Evolutionary conservation across 1,140 invertebrate species (phyloP).

Genomic region (Heliconius hewitsoni): DNA sequence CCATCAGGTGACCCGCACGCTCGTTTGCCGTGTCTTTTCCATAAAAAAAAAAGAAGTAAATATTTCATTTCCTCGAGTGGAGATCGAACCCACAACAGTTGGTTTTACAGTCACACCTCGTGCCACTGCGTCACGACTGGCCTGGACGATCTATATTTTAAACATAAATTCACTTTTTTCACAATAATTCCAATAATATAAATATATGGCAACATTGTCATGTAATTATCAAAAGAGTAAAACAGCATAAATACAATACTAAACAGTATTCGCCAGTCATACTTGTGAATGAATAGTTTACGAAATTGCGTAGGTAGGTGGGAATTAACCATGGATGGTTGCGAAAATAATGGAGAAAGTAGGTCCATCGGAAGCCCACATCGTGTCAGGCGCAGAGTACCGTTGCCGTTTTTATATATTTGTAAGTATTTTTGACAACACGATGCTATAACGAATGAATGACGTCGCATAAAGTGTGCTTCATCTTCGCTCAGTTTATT

Average conservation of each 20-base stretch:
- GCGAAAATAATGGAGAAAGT: conserved; percentile 36
- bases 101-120: too few species aligned
- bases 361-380: conserved; percentile 32
- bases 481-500: neutral
- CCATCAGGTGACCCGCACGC: too few species aligned
- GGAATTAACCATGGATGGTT: conserved; percentile 31
- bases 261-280: conserved; percentile 1
- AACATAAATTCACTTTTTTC: too few species aligned
- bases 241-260: neutral
- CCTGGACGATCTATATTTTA: neutral
- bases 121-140: too few species aligned
- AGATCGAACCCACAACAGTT: too few species aligned
- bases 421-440: conserved; percentile 13
- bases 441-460: neutral
- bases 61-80: too few species aligned
- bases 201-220: neutral
- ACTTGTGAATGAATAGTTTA: neutral
- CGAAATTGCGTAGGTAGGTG: conserved; percentile 18
- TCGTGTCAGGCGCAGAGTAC: neutral
- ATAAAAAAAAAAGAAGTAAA: too few species aligned
- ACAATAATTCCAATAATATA: too few species aligned
- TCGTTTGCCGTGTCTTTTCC: too few species aligned
- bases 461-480: neutral
- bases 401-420: neutral
- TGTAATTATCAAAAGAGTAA: neutral